Evolutionary conservation across 2,888 invertebrate genomes (phyloP), one percentile per base, ranked within the genome.

Genomic region (Aphodius sticticus): DNA sequence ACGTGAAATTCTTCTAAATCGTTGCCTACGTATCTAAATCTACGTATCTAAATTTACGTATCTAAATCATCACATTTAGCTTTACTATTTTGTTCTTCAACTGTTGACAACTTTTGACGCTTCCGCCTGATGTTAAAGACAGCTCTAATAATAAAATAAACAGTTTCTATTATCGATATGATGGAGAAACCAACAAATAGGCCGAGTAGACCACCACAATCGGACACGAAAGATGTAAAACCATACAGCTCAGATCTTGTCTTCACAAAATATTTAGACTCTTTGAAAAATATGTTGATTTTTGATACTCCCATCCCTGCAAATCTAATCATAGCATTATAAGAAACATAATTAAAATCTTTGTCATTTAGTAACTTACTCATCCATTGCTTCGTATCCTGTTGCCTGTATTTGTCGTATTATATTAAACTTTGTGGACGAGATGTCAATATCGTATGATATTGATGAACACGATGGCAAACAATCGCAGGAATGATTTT

Each of bases 171-270:
- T 12, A 70, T 15, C 16, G 70, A 70, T 16, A 70, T 70, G 7
- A 70, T 16, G 16, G 70, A 70, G 14, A 70, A 70, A 7, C 70
- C 70, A 26, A 70, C 70, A 26, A 70, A 70, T 7, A 70, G 26
- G 3, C 70, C 70, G 1, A 70, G 26, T 16, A 70, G 70, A 16
- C 70, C 70, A 7, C 70, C 70, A 4, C 70, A 70, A n/a, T 70
- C 70, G 6, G 70, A 70, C 7, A 70, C 14, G 26, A 70, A 70
- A 70, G 15, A 7, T 1, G 15, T 70, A 3, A 70, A 70, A 14
- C 70, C 70, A 70, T 70, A 70, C 6, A 70, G 6, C 26, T 70
- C 16, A 14, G 70, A 12, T 26, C 70, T 70, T n/a, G 15, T 70
- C 14, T 16, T 70, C 7, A 70, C 3, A 4, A 14, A 70, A 70